A percentile compares a stretch with the other conserved stretches of the same genome.
Conservation (phyloP, 2,888 invertebrate species). For the Tetropium fuscum region DNA sequence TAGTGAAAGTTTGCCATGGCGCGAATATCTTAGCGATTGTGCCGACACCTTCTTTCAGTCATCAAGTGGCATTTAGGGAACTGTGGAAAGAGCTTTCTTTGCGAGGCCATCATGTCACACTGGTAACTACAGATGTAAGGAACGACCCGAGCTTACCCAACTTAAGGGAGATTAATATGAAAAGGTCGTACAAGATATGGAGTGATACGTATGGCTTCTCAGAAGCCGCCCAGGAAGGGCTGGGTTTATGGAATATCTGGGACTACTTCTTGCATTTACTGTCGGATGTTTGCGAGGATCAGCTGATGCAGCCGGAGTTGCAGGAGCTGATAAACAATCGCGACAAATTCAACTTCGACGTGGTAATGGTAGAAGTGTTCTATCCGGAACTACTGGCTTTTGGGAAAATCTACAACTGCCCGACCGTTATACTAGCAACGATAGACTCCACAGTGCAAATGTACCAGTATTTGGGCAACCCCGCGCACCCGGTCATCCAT, state of each 20-base stretch:
- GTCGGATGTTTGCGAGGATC: constrained; percentile 19
- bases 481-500: constrained; percentile 37
- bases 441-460: constrained; percentile 32
- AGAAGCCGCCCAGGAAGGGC: constrained; percentile 20
- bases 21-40: constrained; percentile 17
- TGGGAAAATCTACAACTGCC: constrained; percentile 43
- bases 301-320: constrained; percentile 43
- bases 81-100: constrained; percentile 20
- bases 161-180: constrained; percentile 22
- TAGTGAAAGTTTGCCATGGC: not conserved
- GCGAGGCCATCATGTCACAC: constrained; percentile 13
- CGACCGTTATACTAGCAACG: constrained; percentile 44
- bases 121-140: constrained; percentile 23
- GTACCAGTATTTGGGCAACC: constrained; percentile 31
- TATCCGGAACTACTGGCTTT: constrained; percentile 41
- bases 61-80: constrained; percentile 16
- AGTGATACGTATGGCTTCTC: constrained; percentile 22
- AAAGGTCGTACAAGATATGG: constrained; percentile 21
- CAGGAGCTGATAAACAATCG: constrained; percentile 50
- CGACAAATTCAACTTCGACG: constrained; percentile 42
- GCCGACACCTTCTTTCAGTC: constrained; percentile 20
- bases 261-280: constrained; percentile 25
- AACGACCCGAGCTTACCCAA: constrained; percentile 12
- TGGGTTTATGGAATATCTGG: constrained; percentile 27
- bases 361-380: constrained; percentile 46